Base-by-base conservation (phyloP, 2,888 invertebrate species). In the Leptinotarsa tumamoca region DNA sequence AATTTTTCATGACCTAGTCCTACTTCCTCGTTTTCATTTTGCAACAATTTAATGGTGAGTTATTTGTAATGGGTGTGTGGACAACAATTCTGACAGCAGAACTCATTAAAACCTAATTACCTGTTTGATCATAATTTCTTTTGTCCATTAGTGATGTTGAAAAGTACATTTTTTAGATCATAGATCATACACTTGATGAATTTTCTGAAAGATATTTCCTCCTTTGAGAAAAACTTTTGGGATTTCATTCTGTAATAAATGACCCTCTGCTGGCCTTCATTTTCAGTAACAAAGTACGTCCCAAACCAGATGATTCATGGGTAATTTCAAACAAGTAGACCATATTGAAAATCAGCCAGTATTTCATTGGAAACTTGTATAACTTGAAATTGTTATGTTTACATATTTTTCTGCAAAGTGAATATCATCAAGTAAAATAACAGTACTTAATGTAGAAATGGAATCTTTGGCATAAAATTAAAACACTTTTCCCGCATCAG, bases 1-100 rank as follows among this genome's bases (percentile, higher is more conserved):
- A 13, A 63, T 63, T 63, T 63, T n/a, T 63, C 63, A 63, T 63
- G 63, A 63, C 63, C 63, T 63, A 63, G 63, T 63, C 63, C 33
- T 69, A 51, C 33, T 33, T 54, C 33, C 54, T 23, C 33, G 18
- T 27, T 27, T 23, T 54, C 17, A 56, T 69, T 69, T 69, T 69
- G 56, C 54, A 27, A 69, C 43, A 10, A 63, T 43, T 63, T 18
- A 43, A 43, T 43, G n/a, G 43, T 43, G 33, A 43, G 5, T 63
- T 33, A 33, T n/a, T 33, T 43, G n/a, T 43, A 63, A 43, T 63
- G 63, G 43, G 63, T 63, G 63, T 63, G 43, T 63, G 43, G 43
- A 63, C n/a, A 63, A n/a, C n/a, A 43, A 2, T 33, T 18, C 10
- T 63, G 63, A 63, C 5, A 15, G 27, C 63, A 43, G 13, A 63